Base-by-base conservation (phyloP, 2,888 invertebrate species). In the Parapristionchus giblindavisi region DNA sequence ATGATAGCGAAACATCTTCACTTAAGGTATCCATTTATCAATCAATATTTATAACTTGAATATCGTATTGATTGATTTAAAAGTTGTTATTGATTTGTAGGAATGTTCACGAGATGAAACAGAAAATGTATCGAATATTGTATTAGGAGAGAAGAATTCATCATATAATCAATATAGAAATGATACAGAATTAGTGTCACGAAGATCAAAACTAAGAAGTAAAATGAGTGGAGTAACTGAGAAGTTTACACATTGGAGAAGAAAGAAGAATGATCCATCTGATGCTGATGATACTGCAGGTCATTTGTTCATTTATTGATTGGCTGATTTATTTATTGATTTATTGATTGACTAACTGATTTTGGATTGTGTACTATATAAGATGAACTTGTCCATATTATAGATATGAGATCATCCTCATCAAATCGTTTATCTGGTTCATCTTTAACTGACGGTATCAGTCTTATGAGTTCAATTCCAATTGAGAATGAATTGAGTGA, bases 171-270 rank as follows among this genome's bases (percentile, higher is more conserved):
- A 63, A 27, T 63, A 63, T 63, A 63, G 36, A 63, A 43, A 43
- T 63, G 27, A 63, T 27, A 40, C 63, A 24, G 63, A 63, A 63
- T 38, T 63, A 14, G 63, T 63, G 1, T 70, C 70, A 5, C 70
- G 70, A 29, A 6, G 70, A 38, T 34, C 70, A 38, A 70, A 70
- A 32, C 70, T 70, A 27, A 36, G 54, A 2, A 54, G 54, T 52
- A 70, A 54, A 29, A 70, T 70, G 70, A 70, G 70, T 38, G 70
- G 70, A 77, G 83, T 85, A 43, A 79, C 80, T 3, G 85, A 85
- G 58, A 85, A 84, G 77, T 77, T 84, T 48, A 79, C 74, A 60
- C 81, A 80, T 78, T 68, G 80, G 48, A 76, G 75, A 40, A 65
- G 48, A 17, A 76, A 75, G 34, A 82, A 79, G 68, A 81, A 80